Conservation (phyloP, 2,797 vertebrate genomes). For the Melopsittacus undulatus region DNA sequence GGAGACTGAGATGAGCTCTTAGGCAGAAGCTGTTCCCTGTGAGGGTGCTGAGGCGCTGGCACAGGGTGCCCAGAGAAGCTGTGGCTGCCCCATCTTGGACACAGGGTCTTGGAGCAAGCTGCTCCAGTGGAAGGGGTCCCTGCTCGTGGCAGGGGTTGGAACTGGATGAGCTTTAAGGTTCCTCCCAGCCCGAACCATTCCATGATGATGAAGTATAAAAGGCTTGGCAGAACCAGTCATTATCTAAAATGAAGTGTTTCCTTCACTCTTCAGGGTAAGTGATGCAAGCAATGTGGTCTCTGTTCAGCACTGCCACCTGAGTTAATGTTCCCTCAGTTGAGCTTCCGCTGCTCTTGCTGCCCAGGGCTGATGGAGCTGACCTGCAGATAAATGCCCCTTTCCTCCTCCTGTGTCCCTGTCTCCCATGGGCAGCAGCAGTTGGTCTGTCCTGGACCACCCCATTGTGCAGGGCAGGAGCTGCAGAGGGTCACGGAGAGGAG, state of each 20-base stretch:
- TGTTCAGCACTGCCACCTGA: not conserved
- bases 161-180: not conserved
- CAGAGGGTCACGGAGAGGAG: not conserved
- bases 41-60: no score
- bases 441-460: rapidly evolving
- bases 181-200: not conserved
- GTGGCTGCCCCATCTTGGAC: no score
- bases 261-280: not conserved
- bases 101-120: no score
- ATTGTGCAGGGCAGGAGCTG: rapidly evolving
- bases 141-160: no score
- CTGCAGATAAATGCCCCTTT: rapidly evolving
- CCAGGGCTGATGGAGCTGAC: not conserved
- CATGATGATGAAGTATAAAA: not conserved
- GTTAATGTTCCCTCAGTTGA: not conserved
- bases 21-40: no score
- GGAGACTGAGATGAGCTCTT: no score
- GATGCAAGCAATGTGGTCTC: not conserved
- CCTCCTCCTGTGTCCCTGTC: rapidly evolving
- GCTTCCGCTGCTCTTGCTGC: not conserved
- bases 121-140: no score
- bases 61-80: no score
- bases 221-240: not conserved
- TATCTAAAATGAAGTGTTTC: not conserved
- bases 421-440: rapidly evolving